Evolutionary conservation across 2,113 vertebrate species (phyloP).

Genomic region (Rhinoderma darwinii): DNA sequence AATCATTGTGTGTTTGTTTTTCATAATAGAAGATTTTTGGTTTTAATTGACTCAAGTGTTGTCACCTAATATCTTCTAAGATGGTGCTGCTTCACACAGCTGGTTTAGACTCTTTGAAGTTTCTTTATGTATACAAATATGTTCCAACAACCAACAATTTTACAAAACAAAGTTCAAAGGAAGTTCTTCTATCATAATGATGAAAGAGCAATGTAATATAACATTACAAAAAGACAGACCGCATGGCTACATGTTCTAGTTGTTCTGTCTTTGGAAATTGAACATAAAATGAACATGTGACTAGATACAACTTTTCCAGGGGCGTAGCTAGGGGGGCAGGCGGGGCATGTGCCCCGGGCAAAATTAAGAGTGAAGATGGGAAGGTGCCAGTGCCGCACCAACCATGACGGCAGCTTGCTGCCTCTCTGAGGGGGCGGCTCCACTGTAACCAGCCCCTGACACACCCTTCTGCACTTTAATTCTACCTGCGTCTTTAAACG

Average conservation of each 20-base stretch:
- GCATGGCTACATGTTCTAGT: not conserved
- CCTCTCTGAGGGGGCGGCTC: too few species aligned
- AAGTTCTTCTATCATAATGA: constrained; percentile 12
- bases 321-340: too few species aligned
- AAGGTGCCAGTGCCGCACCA: too few species aligned
- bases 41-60: not conserved
- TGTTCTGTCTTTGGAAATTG: not conserved
- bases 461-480: too few species aligned
- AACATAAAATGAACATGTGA: constrained; percentile 8
- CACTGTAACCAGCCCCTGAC: too few species aligned
- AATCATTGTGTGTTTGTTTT: not conserved
- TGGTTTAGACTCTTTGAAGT: constrained; percentile 23
- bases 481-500: too few species aligned
- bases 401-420: too few species aligned
- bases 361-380: too few species aligned
- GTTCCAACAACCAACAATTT: constrained; percentile 29
- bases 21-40: not conserved
- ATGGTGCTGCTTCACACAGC: not conserved
- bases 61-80: not conserved
- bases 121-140: constrained; percentile 9
- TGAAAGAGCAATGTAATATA: constrained; percentile 21
- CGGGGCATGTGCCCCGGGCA: too few species aligned
- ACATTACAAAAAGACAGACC: constrained; percentile 21
- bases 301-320: not conserved
- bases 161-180: constrained; percentile 21